A percentile compares a stretch with the other conserved stretches of the same genome.
Evolutionary conservation across 1,140 invertebrate species (phyloP).

Genomic region (Sitophilus oryzae): DNA sequence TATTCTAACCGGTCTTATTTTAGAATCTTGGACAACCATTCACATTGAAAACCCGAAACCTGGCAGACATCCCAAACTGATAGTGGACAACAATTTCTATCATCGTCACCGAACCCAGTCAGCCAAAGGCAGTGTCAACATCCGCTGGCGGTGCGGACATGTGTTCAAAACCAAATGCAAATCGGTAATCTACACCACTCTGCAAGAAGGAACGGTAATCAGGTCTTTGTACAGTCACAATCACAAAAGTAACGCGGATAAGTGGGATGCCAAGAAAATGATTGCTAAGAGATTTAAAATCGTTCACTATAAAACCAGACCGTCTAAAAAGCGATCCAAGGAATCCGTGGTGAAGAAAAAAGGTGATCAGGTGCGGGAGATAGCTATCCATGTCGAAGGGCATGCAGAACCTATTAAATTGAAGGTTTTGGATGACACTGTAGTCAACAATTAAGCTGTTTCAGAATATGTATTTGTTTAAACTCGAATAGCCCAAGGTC

Average conservation of each 20-base stretch:
- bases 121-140: conserved; percentile 10
- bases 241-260: conserved; percentile 1
- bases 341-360: not conserved
- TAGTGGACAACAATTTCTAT: conserved; percentile 13
- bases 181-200: conserved; percentile 14
- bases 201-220: conserved; percentile 9
- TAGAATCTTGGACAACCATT: not conserved
- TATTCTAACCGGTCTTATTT: not conserved
- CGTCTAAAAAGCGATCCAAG: not conserved
- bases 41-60: conserved; percentile 19
- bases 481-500: too few relatives aligned
- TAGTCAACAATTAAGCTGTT: too few relatives aligned
- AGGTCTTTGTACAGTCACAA: conserved; percentile 12
- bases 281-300: conserved; percentile 6
- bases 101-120: conserved; percentile 12
- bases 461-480: too few relatives aligned
- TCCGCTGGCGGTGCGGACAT: conserved; percentile 15
- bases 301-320: not conserved
- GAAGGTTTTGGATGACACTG: not conserved
- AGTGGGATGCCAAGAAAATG: conserved; percentile 2
- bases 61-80: conserved; percentile 17
- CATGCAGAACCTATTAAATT: not conserved
- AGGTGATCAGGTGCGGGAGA: not conserved
- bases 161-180: conserved; percentile 22
- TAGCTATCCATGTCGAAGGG: not conserved